Conservation (phyloP, 2,797 vertebrate species). For the Phalloptychus januarius region DNA sequence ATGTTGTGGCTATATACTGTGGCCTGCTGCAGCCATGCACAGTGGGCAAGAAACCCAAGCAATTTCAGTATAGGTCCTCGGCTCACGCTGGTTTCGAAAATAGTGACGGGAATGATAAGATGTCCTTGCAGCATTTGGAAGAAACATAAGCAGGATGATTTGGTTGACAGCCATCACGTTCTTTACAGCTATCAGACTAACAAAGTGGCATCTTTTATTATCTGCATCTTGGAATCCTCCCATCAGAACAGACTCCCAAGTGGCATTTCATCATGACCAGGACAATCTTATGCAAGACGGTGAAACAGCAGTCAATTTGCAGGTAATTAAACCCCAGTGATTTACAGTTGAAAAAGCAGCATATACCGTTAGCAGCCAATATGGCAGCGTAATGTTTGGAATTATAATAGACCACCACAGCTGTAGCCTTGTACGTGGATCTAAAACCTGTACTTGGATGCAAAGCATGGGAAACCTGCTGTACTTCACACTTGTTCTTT, state of each 20-base stretch:
- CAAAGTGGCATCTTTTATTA: conserved; percentile 68
- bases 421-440: neutral
- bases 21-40: conserved; percentile 26
- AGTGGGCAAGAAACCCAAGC: conserved; percentile 33
- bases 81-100: conserved; percentile 37
- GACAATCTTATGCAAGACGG: conserved; percentile 90
- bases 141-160: conserved; percentile 51
- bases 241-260: conserved; percentile 74
- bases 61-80: conserved; percentile 45
- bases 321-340: conserved; percentile 90
- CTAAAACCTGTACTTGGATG: conserved; percentile 8
- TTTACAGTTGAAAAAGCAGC: conserved; percentile 77
- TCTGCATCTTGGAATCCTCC: conserved; percentile 72
- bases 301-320: conserved; percentile 85
- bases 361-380: conserved; percentile 57
- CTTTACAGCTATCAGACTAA: conserved; percentile 66
- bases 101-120: conserved; percentile 61
- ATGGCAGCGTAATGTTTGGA: conserved; percentile 35
- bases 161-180: conserved; percentile 68
- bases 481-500: neutral
- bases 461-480: neutral
- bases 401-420: conserved; percentile 15
- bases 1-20: conserved; percentile 40
- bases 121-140: conserved; percentile 60
- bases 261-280: conserved; percentile 85